Conservation (phyloP, 1,140 invertebrate genomes). For the Bombus picipes region DNA sequence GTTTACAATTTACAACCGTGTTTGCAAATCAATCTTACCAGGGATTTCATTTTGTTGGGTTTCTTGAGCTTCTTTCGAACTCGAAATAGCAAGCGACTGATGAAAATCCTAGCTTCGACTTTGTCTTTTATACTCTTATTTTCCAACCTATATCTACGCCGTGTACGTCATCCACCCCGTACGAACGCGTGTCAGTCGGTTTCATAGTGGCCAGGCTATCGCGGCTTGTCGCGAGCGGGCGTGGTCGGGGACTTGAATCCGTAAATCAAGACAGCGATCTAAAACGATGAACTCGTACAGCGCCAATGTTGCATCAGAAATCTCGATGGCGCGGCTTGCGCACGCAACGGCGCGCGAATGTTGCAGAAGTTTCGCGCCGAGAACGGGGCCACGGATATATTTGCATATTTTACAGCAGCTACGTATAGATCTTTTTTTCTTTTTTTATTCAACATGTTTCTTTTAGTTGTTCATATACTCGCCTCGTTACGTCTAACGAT, state of each 20-base stretch:
- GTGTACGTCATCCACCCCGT: slow-evolving; percentile 42
- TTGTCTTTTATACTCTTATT: slow-evolving; percentile 63
- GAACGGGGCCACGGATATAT: slow-evolving; percentile 22
- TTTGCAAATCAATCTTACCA: slow-evolving; percentile 49
- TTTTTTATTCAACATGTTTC: background rate
- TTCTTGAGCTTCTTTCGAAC: slow-evolving; percentile 35
- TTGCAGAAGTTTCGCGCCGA: slow-evolving; percentile 26
- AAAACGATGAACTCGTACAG: slow-evolving; percentile 52
- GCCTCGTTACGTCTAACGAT: background rate
- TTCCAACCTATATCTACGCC: slow-evolving; percentile 13
- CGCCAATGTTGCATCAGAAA: slow-evolving; percentile 51
- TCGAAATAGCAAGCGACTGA: slow-evolving; percentile 54
- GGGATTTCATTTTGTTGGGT: slow-evolving; percentile 63
- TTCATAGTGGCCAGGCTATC: background rate
- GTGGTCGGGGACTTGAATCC: slow-evolving; percentile 36
- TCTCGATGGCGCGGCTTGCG: slow-evolving; percentile 8
- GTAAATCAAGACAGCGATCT: slow-evolving; percentile 58
- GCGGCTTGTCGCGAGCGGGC: slow-evolving; percentile 28
- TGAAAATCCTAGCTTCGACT: slow-evolving; percentile 41
- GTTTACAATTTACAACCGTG: no score
- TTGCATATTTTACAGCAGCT: slow-evolving; percentile 27
- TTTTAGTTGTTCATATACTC: background rate
- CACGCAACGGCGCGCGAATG: slow-evolving; percentile 24
- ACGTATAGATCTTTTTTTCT: background rate
- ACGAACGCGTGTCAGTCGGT: slow-evolving; percentile 6